Evolutionary conservation across 2,888 invertebrate genomes (phyloP).

Genomic region (Julus scandinavius): DNA sequence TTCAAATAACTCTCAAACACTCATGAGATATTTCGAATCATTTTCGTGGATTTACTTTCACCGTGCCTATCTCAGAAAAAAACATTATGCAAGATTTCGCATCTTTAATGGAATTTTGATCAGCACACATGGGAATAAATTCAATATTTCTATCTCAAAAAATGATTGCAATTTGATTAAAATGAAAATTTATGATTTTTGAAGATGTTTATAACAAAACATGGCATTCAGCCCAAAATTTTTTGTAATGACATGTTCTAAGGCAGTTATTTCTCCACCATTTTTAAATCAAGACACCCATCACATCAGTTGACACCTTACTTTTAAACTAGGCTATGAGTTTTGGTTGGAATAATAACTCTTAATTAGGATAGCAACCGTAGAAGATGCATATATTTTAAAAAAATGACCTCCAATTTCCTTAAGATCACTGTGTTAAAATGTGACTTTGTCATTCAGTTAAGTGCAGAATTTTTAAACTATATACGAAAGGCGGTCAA

Average conservation of each 20-base stretch:
- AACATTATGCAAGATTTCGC: not conserved
- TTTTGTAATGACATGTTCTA: not conserved
- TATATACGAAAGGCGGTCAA: no score
- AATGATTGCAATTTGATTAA: slow-evolving; percentile 22
- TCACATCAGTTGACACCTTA: no score
- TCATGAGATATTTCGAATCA: not conserved
- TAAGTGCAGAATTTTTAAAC: no score
- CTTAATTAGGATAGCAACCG: no score
- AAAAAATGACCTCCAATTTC: no score
- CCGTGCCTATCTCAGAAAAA: not conserved
- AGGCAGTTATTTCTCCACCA: not conserved
- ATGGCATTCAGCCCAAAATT: not conserved
- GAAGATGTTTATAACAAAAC: no score
- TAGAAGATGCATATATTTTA: no score
- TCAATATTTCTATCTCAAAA: not conserved
- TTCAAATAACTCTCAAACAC: not conserved
- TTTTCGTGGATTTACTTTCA: not conserved
- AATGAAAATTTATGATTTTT: not conserved
- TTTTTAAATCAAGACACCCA: no score
- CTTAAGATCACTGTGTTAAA: no score
- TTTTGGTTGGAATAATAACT: no score
- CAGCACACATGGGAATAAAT: not conserved
- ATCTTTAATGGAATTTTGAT: not conserved
- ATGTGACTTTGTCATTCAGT: no score
- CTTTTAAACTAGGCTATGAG: no score